These are phyloP conservation scores for Presbytis comata DNA, from an alignment of 2,797 vertebrate species.

Conservation along the genomic window DNA sequence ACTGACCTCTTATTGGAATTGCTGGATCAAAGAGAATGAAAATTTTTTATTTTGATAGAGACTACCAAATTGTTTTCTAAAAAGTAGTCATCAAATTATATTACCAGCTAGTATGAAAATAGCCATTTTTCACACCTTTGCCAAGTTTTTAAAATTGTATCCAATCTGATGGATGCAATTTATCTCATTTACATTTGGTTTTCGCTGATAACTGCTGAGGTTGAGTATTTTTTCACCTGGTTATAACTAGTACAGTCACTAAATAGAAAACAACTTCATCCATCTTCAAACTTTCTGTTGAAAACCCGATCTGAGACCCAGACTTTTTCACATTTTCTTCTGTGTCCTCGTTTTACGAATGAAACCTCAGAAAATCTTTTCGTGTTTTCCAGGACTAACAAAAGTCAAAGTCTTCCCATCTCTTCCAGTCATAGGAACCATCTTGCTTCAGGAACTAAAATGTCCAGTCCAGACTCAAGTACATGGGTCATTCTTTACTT, in stretches of 20 bases:
- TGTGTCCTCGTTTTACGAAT: background rate
- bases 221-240: background rate
- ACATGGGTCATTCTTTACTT: background rate
- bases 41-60: constrained; percentile 35
- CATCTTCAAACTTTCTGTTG: background rate
- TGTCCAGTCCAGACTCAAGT: background rate
- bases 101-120: background rate
- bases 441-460: background rate
- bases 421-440: background rate
- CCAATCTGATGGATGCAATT: background rate
- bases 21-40: background rate
- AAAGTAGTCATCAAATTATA: background rate
- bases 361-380: background rate
- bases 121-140: background rate
- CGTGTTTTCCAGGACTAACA: background rate
- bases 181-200: background rate
- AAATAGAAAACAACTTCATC: background rate
- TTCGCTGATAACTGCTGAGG: background rate
- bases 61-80: background rate
- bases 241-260: background rate
- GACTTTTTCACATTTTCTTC: background rate
- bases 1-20: background rate
- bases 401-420: background rate
- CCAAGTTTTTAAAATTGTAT: background rate
- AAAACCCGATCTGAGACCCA: background rate